phyloP scores from a whole-genome alignment of 2,888 invertebrate species.

The Amblyjoppa fuscipennis region DNA sequence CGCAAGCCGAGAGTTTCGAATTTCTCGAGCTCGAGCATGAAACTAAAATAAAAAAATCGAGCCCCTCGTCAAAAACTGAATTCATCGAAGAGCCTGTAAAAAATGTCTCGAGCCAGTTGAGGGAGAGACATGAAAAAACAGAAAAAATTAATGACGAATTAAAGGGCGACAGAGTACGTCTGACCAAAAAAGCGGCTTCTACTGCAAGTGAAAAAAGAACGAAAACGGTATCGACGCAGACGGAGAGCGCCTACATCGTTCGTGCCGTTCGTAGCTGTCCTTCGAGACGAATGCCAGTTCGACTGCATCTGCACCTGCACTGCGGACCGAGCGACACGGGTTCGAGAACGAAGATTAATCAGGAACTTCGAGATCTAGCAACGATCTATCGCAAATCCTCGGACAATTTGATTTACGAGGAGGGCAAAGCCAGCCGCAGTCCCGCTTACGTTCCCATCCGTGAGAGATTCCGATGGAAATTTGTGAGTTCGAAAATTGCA shows the following conservation, averaged over 20 bases:
- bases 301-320: constrained; percentile 19
- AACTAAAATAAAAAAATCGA: neutral
- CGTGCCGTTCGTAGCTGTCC: constrained; percentile 70
- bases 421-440: constrained; percentile 70
- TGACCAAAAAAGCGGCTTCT: neutral
- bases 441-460: constrained; percentile 67
- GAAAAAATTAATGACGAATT: neutral
- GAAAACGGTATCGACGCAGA: constrained; percentile 67
- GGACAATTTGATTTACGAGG: constrained; percentile 75
- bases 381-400: constrained; percentile 72
- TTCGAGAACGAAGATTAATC: constrained; percentile 23
- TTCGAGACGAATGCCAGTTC: constrained; percentile 30
- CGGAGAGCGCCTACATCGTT: constrained; percentile 69
- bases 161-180: neutral
- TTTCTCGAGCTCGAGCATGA: neutral
- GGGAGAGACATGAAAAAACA: neutral
- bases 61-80: neutral
- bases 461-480: constrained; percentile 71
- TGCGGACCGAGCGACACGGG: neutral
- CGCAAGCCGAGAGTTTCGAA: neutral
- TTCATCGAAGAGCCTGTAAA: neutral
- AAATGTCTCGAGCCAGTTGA: neutral
- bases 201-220: neutral
- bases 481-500: neutral
- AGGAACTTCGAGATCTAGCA: constrained; percentile 16